Evolutionary conservation across 2,797 vertebrate genomes (phyloP).

Genomic region (Streptopelia turtur): DNA sequence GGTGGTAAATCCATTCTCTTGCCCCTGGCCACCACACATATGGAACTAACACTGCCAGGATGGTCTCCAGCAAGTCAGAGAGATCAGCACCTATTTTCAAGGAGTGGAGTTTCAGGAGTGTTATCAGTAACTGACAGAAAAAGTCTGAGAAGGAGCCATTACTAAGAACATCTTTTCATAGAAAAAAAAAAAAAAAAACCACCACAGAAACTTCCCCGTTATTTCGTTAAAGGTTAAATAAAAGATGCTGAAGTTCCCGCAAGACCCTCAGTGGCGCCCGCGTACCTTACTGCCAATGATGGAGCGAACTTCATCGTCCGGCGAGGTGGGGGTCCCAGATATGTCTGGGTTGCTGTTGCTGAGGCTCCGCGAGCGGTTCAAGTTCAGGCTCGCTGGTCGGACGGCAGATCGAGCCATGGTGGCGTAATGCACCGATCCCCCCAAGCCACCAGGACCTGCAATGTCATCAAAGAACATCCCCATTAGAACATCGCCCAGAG

Average conservation of each 20-base stretch:
- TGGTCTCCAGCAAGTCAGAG: neutral
- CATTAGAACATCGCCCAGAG: neutral
- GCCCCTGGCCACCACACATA: neutral
- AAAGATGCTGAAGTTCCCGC: neutral
- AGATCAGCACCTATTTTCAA: neutral
- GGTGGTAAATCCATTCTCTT: neutral
- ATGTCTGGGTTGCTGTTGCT: constrained; percentile 99
- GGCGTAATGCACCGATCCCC: constrained; percentile 96
- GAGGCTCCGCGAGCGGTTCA: constrained; percentile 97
- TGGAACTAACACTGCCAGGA: neutral
- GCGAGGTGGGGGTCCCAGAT: constrained; percentile 95
- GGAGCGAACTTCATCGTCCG: constrained; percentile 95
- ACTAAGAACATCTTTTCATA: neutral
- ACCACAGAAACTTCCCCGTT: neutral
- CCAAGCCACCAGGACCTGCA: constrained; percentile 88
- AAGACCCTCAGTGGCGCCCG: neutral
- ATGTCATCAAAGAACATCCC: neutral
- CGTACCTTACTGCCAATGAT: constrained; percentile 97
- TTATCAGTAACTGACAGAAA: neutral
- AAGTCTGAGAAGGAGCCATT: neutral
- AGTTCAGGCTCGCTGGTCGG: constrained; percentile 94
- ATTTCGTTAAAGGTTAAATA: neutral
- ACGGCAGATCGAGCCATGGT: constrained; percentile 97
- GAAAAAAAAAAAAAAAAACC: neutral
- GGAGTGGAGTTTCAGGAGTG: rapidly evolving